phyloP scores from a whole-genome alignment of 2,888 invertebrate species.

The Ennomos fuscantarius region DNA sequence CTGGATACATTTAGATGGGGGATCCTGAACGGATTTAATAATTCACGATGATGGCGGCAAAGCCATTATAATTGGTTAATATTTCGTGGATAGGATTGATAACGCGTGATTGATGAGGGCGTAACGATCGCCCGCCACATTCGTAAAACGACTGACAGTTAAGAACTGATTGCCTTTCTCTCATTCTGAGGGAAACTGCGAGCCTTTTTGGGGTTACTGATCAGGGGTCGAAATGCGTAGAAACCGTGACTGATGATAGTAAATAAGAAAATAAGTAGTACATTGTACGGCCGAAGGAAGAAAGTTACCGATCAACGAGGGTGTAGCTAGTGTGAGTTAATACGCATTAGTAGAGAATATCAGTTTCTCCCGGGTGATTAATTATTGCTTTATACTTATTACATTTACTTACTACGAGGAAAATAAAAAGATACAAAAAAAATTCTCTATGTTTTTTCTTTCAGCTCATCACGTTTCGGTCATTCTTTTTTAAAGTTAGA shows the following conservation, averaged over 20 bases:
- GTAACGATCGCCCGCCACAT: conserved; percentile 60
- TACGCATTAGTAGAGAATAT: too few species aligned
- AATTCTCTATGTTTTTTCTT: too few species aligned
- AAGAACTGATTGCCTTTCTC: conserved; percentile 38
- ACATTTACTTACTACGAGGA: too few species aligned
- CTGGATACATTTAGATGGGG: conserved; percentile 21
- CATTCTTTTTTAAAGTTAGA: too few species aligned
- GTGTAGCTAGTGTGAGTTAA: too few species aligned
- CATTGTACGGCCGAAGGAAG: too few species aligned
- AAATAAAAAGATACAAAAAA: too few species aligned
- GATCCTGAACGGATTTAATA: conserved; percentile 58
- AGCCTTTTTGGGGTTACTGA: conserved; percentile 14
- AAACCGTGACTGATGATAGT: conserved; percentile 7
- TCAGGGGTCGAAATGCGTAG: background rate
- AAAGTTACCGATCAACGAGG: too few species aligned
- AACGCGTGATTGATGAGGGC: conserved; percentile 77
- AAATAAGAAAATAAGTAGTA: too few species aligned
- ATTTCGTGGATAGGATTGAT: conserved; percentile 73
- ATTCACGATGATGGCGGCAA: conserved; percentile 58
- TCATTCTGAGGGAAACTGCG: conserved; percentile 19
- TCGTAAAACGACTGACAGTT: conserved; percentile 39
- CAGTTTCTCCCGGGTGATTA: too few species aligned
- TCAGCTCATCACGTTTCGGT: too few species aligned
- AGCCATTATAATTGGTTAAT: conserved; percentile 74
- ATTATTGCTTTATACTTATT: too few species aligned